Conservation (phyloP, 2,797 vertebrate genomes). For the Enteromius trimaculatus region DNA sequence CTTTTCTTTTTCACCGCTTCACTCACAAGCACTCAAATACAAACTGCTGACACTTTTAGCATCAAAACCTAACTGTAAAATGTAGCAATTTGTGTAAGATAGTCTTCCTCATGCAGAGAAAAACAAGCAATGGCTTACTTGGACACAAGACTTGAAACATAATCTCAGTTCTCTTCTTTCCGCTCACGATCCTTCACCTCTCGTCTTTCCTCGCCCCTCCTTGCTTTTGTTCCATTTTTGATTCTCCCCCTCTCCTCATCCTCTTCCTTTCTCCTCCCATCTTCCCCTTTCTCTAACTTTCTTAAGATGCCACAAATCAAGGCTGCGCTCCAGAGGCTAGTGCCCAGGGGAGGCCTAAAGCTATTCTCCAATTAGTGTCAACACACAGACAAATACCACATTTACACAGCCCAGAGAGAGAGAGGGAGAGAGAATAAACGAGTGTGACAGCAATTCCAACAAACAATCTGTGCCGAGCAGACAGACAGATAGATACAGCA, state of each 20-base stretch:
- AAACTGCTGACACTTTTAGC: slow-evolving; percentile 8
- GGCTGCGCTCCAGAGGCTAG: slow-evolving; percentile 72
- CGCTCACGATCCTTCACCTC: slow-evolving; percentile 24
- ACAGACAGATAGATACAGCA: slow-evolving; percentile 69
- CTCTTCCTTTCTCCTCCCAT: slow-evolving; percentile 12
- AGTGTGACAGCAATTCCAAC: slow-evolving; percentile 79
- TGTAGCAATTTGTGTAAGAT: slow-evolving; percentile 7
- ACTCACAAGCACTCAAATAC: slow-evolving; percentile 25
- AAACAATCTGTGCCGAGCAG: slow-evolving; percentile 72
- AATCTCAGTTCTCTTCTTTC: slow-evolving; percentile 23
- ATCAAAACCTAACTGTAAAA: neutral
- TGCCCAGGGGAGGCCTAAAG: slow-evolving; percentile 75
- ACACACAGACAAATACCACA: slow-evolving; percentile 77
- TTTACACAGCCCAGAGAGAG: slow-evolving; percentile 66
- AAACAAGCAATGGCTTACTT: slow-evolving; percentile 3
- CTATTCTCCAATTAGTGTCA: slow-evolving; percentile 84
- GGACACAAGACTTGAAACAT: slow-evolving; percentile 13
- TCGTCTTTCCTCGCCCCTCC: slow-evolving; percentile 21
- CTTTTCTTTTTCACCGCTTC: slow-evolving; percentile 9
- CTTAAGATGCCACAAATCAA: slow-evolving; percentile 79
- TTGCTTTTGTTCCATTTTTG: slow-evolving; percentile 45
- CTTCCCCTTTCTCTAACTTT: slow-evolving; percentile 66
- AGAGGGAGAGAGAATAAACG: slow-evolving; percentile 68
- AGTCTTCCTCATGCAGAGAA: slow-evolving; percentile 14
- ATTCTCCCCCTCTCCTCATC: slow-evolving; percentile 34